These are phyloP conservation scores for Mycalesis mineus DNA, from an alignment of 2,888 invertebrate species.

Conservation along the genomic window DNA sequence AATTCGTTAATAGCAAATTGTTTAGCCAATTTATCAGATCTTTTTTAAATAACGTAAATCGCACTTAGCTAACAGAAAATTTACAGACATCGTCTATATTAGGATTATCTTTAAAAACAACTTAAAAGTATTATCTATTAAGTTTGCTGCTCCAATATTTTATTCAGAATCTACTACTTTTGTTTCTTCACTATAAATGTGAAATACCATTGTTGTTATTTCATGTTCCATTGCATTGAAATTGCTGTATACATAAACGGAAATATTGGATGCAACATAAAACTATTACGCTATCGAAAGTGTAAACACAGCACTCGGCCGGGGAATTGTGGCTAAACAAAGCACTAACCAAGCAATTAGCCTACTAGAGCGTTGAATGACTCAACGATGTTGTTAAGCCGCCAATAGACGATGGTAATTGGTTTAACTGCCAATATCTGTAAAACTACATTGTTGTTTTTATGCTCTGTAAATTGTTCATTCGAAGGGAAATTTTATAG, in stretches of 20 bases:
- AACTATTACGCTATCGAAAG: not conserved
- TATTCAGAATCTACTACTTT: too few species aligned
- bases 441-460: slow-evolving; percentile 8
- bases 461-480: not conserved
- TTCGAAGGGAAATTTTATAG: not conserved
- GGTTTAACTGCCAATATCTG: slow-evolving; percentile 13
- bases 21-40: too few species aligned
- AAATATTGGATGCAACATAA: not conserved
- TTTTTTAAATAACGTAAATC: too few species aligned
- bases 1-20: too few species aligned
- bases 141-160: too few species aligned
- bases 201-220: not conserved
- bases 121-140: too few species aligned
- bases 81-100: too few species aligned
- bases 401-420: slow-evolving; percentile 18
- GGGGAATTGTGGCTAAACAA: slow-evolving; percentile 17
- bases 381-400: slow-evolving; percentile 17
- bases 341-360: slow-evolving; percentile 24
- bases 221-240: too few species aligned
- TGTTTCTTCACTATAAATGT: too few species aligned
- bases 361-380: slow-evolving; percentile 20
- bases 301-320: slow-evolving; percentile 2
- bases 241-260: too few species aligned
- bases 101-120: too few species aligned
- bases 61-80: too few species aligned